Evolutionary conservation across 2,888 invertebrate genomes (phyloP), one percentile per base, ranked within the genome.

Genomic region (Spilarctia lutea): DNA sequence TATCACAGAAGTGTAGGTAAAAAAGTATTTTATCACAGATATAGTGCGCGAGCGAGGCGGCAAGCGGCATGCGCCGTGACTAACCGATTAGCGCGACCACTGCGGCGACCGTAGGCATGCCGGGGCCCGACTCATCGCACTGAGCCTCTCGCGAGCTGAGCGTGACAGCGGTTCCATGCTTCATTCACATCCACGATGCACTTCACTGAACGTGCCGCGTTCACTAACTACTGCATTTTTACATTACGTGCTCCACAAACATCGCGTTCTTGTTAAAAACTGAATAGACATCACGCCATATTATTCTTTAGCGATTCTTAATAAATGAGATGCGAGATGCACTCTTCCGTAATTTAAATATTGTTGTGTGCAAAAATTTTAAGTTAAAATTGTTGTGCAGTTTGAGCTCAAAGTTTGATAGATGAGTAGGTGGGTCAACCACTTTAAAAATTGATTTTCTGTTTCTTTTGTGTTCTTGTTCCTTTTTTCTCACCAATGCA

Each of bases 1-100:
- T 88, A 88, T 89, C 89, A 89, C 89, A 85, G 72, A 78, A 78
- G 72, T 82, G 78, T 73, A 84, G 80, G 81, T 84, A 82, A 78
- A 83, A 83, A 78, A 77, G 74, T 69, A 78, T 86, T 86, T 87
- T 87, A 91, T 90, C 89, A 88, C 89, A 91, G 89, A 85, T 86
- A 83, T 83, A 83, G 86, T 90, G 89, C 89, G 88, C 85, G 86
- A 85, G 87, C 86, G 86, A 79, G 83, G 91, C 90, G 87, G 83
- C 86, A 83, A 87, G 86, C 82, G 88, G 83, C 86, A 83, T 88
- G 86, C 81, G 88, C 85, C 87, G 89, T 93, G 93, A 93, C 93
- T 93, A 93, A 92, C 90, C 89, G 90, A 84, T 88, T 87, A 88
- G 89, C 89, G 87, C 86, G 88, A 81, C 78, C 85, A 84, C 81